A percentile compares a stretch with the other conserved stretches of the same genome.
Conservation (phyloP, 1,140 invertebrate genomes). For the Drosophila bocki region DNA sequence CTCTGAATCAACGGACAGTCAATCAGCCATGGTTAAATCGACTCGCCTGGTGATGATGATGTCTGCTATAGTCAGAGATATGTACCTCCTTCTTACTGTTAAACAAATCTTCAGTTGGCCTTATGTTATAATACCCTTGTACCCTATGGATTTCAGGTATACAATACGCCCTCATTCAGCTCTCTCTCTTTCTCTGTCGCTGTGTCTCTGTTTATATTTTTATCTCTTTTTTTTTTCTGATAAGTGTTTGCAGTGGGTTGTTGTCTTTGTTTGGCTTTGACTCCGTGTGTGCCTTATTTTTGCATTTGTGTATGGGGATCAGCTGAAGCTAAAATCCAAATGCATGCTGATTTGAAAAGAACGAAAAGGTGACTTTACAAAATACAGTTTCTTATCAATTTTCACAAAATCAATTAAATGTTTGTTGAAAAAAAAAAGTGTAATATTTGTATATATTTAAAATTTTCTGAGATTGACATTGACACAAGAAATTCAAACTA, state of each 20-base stretch:
- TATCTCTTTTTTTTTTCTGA: slow-evolving; percentile 31
- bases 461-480: not conserved
- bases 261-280: slow-evolving; percentile 21
- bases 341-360: slow-evolving; percentile 13
- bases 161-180: slow-evolving; percentile 44
- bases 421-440: not conserved
- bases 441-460: not conserved
- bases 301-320: slow-evolving; percentile 20
- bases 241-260: slow-evolving; percentile 67
- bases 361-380: slow-evolving; percentile 14
- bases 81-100: too few relatives aligned
- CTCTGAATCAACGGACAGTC: not conserved
- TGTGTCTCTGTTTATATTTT: slow-evolving; percentile 23
- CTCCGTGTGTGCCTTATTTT: slow-evolving; percentile 18
- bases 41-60: not conserved
- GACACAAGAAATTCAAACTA: not conserved
- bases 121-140: not conserved
- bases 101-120: not conserved
- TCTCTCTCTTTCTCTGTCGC: not conserved
- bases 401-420: not conserved
- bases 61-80: too few relatives aligned
- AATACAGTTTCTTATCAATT: slow-evolving; percentile 13
- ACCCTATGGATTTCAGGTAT: not conserved
- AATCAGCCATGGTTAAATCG: not conserved
- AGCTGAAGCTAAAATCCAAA: slow-evolving; percentile 25